Evolutionary conservation across 2,797 vertebrate genomes (phyloP), one percentile per base, ranked within the genome.

Genomic region (Sebastes iracundus): DNA sequence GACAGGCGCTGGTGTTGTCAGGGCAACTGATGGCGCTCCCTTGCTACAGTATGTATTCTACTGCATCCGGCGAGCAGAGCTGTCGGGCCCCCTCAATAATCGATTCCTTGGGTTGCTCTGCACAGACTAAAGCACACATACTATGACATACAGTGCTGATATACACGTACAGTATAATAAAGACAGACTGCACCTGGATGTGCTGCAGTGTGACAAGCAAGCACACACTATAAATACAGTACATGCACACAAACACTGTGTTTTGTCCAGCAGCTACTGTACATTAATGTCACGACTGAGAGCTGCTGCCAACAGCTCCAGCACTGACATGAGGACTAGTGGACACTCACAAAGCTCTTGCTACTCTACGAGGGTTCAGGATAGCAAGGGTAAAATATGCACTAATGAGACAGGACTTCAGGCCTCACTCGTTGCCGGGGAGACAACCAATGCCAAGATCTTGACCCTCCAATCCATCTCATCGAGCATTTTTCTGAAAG

Each of bases 1-100:
- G 97, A 97, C 96, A 97, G 96, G 75, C 91, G 79, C 94, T 87
- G 90, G 83, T 53, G 95, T 97, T 96, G 95, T 96, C 82, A 80
- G 94, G 96, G 95, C 92, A 97, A 97, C 94, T 91, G 90, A 92
- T 93, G 92, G 89, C 81, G 87, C 92, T 90, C 91, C 92, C 91
- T 78, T 73, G 85, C 84, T 88, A 92, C 90, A 91, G 85, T 90
- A 89, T 81, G 87, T 91, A 83, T 93, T 88, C 86, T 85, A 25
- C 84, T 78, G 87, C 93, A 92, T 90, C 88, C 28, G 38, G 86
- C 59, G 23, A 85, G 83, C 80, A 74, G 87, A 93, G 88, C 91
- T 88, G 81, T 87, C 89, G 91, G 78, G 72, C 88, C 88, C 91
- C 88, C 87, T 79, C 89, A 87, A 80, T 91, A 92, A 95, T 93